Evolutionary conservation across 2,113 vertebrate species (phyloP), one percentile per base, ranked within the genome.

Genomic region (Microcebus murinus): DNA sequence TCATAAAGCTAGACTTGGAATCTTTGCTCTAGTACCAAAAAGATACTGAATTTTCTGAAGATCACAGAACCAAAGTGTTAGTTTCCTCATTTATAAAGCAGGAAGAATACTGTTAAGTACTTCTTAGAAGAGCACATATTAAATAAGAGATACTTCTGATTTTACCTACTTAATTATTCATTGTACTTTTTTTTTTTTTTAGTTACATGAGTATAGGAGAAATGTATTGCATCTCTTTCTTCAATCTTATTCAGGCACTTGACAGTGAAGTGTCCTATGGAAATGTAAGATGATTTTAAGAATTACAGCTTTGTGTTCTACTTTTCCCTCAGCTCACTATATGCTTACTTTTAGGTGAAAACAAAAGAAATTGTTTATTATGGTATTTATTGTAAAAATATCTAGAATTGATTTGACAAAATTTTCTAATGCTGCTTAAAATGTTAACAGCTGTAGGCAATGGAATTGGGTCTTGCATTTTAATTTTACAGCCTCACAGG

Each of bases 401-500:
- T 34, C 39, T 14, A 90, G n/a, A 95, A 90, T 92, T 95, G 83
- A 79, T 79, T 81, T 86, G 84, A 80, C 34, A 25, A 61, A 68
- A 83, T 67, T 91, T 91, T 12, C 57, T 87, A 97, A 83, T 90
- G 31, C 59, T 91, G 23, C 36, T 92, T 96, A 77, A 85, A 88
- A 95, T 87, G 39, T 70, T 91, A 96, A 87, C 89, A 97, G 97
- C 96, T 96, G 84, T 81, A 85, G 65, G 95, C 39, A 80, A 73
- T 73, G 94, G 91, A 94, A 92, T 59, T 88, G 68, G 59, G 82
- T 74, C 82, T 96, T 50, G 74, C 77, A 85, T 97, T 98, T 97
- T 97, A 93, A 94, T 93, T 96, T 96, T 90, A 87, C 94, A 95
- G 13, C 57, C 87, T 97, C 83, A 85, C 91, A 96, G 52, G 65